A percentile compares a stretch with the other conserved stretches of the same genome.
These are phyloP conservation scores for Andrena minutula DNA, from an alignment of 2,888 invertebrate species.

Conservation along the genomic window DNA sequence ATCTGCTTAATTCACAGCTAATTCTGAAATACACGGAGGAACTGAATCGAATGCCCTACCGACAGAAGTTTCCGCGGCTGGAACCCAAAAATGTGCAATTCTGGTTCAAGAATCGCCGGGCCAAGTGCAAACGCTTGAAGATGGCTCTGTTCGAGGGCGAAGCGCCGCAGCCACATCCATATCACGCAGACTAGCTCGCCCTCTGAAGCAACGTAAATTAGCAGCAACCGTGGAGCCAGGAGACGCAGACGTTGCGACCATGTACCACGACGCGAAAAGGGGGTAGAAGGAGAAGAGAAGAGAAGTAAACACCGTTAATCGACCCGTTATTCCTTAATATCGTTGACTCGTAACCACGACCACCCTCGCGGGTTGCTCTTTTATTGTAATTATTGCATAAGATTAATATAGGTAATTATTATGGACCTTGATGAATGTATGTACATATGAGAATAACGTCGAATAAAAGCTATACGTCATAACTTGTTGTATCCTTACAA, in stretches of 20 bases:
- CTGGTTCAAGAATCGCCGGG: slow-evolving; percentile 99
- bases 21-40: slow-evolving; percentile 99
- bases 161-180: slow-evolving; percentile 86
- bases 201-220: slow-evolving; percentile 56
- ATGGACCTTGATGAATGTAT: slow-evolving; percentile 79
- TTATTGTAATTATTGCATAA: slow-evolving; percentile 83
- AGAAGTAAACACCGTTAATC: slow-evolving; percentile 62
- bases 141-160: slow-evolving; percentile 94
- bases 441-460: slow-evolving; percentile 82
- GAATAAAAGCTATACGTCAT: slow-evolving; percentile 82
- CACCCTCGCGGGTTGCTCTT: slow-evolving; percentile 64
- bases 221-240: slow-evolving; percentile 34
- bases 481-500: slow-evolving; percentile 43
- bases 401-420: slow-evolving; percentile 77
- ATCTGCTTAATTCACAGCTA: slow-evolving; percentile 86
- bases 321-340: slow-evolving; percentile 73
- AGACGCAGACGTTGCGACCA: slow-evolving; percentile 23
- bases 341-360: slow-evolving; percentile 65
- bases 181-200: slow-evolving; percentile 81
- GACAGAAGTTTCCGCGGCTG: slow-evolving; percentile 99
- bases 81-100: slow-evolving; percentile 99
- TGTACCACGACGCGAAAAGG: slow-evolving; percentile 25
- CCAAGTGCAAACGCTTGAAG: slow-evolving; percentile 98
- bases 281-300: background rate
- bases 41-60: slow-evolving; percentile 97